These are phyloP conservation scores for Ascidia mentula DNA, from an alignment of 23 tunicate genomes.

Conservation along the genomic window DNA sequence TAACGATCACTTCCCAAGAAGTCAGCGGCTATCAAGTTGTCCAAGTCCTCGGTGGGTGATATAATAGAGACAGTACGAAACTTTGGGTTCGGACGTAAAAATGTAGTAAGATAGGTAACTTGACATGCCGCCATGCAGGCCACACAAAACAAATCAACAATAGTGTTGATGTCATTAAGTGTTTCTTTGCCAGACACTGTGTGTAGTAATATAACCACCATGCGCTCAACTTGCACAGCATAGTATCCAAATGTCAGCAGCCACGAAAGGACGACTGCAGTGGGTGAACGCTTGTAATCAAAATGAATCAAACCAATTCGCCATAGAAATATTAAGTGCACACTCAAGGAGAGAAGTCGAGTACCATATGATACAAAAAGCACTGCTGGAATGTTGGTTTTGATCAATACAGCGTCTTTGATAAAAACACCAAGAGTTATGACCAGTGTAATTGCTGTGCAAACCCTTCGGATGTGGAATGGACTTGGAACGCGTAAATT, in stretches of 20 bases:
- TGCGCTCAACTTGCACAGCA: slow-evolving; percentile 37
- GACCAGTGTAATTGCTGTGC: slow-evolving; percentile 45
- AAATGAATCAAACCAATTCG: slow-evolving; percentile 75
- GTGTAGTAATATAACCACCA: slow-evolving; percentile 7
- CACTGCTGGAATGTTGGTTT: slow-evolving; percentile 21
- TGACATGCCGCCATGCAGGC: slow-evolving; percentile 55
- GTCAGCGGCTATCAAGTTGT: slow-evolving; percentile 1
- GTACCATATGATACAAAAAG: slow-evolving; percentile 34
- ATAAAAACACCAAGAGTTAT: slow-evolving; percentile 33
- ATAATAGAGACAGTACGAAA: slow-evolving; percentile 55
- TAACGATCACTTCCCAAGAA: slow-evolving; percentile 11
- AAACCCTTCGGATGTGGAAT: slow-evolving; percentile 48
- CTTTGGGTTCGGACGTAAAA: slow-evolving; percentile 29
- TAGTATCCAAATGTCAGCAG: slow-evolving; percentile 62
- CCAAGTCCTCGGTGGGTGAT: slow-evolving; percentile 14
- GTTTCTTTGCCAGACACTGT: background rate
- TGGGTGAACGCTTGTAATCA: slow-evolving; percentile 73
- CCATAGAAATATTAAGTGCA: slow-evolving; percentile 61
- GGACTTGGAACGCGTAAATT: slow-evolving; percentile 27
- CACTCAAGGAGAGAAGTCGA: slow-evolving; percentile 26
- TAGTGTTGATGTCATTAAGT: slow-evolving; percentile 11
- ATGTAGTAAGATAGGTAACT: slow-evolving; percentile 24
- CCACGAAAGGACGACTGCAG: slow-evolving; percentile 57
- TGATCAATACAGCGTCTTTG: slow-evolving; percentile 46
- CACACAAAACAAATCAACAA: slow-evolving; percentile 48